Percentiles rank a stretch among this genome's conserved stretches.
phyloP scores from a whole-genome alignment of 2,888 invertebrate genomes.

The Drosophila greeni region DNA sequence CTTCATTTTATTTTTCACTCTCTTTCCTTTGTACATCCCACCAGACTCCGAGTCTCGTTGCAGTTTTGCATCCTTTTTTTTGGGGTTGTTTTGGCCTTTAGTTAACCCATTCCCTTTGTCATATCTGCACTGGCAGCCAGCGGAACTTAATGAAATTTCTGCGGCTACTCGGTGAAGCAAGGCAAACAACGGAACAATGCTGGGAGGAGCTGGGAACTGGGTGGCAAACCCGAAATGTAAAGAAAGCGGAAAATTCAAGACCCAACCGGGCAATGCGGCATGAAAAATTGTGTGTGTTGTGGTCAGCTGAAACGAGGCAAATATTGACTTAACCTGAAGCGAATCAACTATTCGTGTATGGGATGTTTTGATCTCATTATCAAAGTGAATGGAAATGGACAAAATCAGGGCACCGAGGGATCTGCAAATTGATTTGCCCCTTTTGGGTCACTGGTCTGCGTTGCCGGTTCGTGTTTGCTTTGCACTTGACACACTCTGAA shows the following conservation, averaged over 20 bases:
- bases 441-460: conserved; percentile 32
- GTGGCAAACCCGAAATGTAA: not conserved
- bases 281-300: conserved; percentile 70
- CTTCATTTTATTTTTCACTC: not conserved
- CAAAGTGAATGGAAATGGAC: conserved; percentile 43
- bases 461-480: conserved; percentile 53
- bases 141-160: conserved; percentile 69
- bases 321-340: conserved; percentile 62
- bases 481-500: conserved; percentile 70
- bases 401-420: conserved; percentile 14
- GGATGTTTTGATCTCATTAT: conserved; percentile 66
- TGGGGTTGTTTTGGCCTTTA: conserved; percentile 8
- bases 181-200: conserved; percentile 52
- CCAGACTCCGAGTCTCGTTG: conserved; percentile 1
- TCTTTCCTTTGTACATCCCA: not conserved
- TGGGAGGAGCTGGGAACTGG: not conserved
- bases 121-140: conserved; percentile 53
- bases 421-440: conserved; percentile 61
- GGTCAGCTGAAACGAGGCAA: conserved; percentile 64
- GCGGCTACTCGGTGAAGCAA: conserved; percentile 56
- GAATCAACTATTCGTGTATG: conserved; percentile 45
- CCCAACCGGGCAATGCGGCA: conserved; percentile 65
- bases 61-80: conserved; percentile 25
- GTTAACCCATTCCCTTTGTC: conserved; percentile 51
- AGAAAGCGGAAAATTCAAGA: conserved; percentile 18